A percentile compares a stretch with the other conserved stretches of the same genome.
Evolutionary conservation across 1,140 invertebrate species (phyloP).

Genomic region (Bombus confusus): DNA sequence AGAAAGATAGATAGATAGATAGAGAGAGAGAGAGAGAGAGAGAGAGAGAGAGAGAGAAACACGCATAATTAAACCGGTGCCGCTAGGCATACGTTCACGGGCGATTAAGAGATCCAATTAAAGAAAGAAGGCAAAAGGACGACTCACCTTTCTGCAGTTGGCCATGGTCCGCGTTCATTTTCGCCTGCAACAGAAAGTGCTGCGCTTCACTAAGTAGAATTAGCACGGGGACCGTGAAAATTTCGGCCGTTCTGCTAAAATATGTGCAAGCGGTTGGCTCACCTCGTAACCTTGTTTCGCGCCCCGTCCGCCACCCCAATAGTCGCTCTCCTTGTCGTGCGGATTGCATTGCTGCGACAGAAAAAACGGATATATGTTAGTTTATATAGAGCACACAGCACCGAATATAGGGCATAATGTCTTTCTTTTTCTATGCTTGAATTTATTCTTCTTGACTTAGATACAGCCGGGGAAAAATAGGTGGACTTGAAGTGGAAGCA

Average conservation of each 20-base stretch:
- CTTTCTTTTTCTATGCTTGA: background rate
- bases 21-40: background rate
- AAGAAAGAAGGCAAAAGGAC: background rate
- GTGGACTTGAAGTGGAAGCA: too few species aligned
- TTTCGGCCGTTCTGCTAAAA: slow-evolving; percentile 51
- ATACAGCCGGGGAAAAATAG: too few species aligned
- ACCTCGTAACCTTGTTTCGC: slow-evolving; percentile 84
- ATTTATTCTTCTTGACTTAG: too few species aligned
- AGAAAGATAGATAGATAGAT: too few species aligned
- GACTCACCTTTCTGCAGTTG: slow-evolving; percentile 84
- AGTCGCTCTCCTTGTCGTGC: slow-evolving; percentile 84
- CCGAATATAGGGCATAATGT: background rate
- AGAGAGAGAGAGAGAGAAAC: background rate
- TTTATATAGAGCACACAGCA: too few species aligned
- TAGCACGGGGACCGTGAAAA: slow-evolving; percentile 60
- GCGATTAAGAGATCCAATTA: slow-evolving; percentile 34
- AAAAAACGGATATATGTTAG: slow-evolving; percentile 35
- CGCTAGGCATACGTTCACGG: background rate
- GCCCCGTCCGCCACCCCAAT: slow-evolving; percentile 81
- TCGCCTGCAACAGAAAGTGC: slow-evolving; percentile 84
- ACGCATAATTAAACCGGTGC: slow-evolving; percentile 15
- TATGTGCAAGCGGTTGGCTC: slow-evolving; percentile 68
- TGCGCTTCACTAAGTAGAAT: slow-evolving; percentile 80
- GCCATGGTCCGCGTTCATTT: slow-evolving; percentile 84
- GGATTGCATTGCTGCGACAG: slow-evolving; percentile 84